Evolutionary conservation across 2,888 invertebrate species (phyloP), one percentile per base, ranked within the genome.

Genomic region (Microchrysa polita): DNA sequence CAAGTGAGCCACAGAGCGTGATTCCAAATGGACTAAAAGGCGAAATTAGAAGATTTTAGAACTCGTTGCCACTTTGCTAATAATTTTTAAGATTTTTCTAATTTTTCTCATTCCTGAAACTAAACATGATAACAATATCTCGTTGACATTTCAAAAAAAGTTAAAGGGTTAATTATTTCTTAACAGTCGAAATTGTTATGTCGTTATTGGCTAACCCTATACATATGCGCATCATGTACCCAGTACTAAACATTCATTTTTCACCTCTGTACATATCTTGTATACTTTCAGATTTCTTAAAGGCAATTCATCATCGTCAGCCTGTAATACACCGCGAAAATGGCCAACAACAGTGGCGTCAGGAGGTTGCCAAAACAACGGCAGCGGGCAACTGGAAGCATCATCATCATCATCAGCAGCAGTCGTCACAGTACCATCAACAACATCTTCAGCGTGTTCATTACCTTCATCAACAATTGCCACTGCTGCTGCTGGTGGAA

Each of bases 301-400:
- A 65, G 73, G 72, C n/a, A 74, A 73, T 72, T 74, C 75, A 73
- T 72, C 77, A 72, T 77, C 73, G 48, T 48, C 77, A 55, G 53
- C 77, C 52, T 78, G 77, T 63, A 77, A 77, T 65, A 77, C 77
- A 71, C 77, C 77, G 40, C 61, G 74, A 69, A 73, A 73, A 63
- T 44, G 42, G n/a, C 48, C 63, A 27, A 55, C 72, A 27, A 52
- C 67, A 55, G 55, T 22, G 27, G 69, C 48, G 34, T 59, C 59
- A 63, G 23, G 55, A 59, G 40, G 65, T 12, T 42, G 55, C 57
- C 63, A 73, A 73, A 22, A 67, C 72, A 61, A 48, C 61, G 71
- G 53, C n/a, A 40, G 18, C 20, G 71, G 53, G 52, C 59, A 57
- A 52, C 40, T 57, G 48, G 71, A 72, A 53, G 16, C 61, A 27